Conservation (phyloP, 2,888 invertebrate genomes). For the Chorisops tibialis region DNA sequence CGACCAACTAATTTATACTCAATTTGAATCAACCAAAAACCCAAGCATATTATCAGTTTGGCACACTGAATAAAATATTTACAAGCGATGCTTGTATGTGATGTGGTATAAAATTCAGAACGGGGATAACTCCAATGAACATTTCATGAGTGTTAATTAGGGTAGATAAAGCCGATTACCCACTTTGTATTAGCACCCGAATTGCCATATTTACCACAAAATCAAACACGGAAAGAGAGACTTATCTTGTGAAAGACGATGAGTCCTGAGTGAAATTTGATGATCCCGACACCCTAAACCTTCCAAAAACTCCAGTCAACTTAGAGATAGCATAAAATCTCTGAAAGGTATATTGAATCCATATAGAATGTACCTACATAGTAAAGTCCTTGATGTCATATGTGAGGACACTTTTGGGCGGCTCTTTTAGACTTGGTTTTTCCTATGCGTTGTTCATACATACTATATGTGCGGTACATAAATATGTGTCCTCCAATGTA, state of each 20-base stretch:
- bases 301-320: no score
- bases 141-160: conserved; percentile 9
- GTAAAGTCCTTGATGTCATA: not conserved
- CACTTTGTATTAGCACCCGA: conserved; percentile 1
- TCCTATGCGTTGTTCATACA: not conserved
- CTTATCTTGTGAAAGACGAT: conserved; percentile 1
- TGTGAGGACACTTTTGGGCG: not conserved
- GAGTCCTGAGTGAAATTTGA: conserved; percentile 13
- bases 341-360: not conserved
- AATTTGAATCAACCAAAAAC: no score
- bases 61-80: no score
- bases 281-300: conserved; percentile 2
- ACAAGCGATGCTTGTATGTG: no score
- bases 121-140: not conserved
- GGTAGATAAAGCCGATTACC: conserved; percentile 10
- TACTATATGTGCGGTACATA: not conserved
- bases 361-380: not conserved
- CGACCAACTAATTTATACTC: no score
- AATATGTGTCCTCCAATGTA: no score
- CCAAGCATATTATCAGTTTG: no score
- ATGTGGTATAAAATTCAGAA: no score
- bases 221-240: conserved; percentile 6
- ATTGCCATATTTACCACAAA: conserved; percentile 17
- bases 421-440: not conserved
- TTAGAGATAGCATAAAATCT: no score